Evolutionary conservation across 2,113 vertebrate species (phyloP).

Genomic region (Climacteris rufus): DNA sequence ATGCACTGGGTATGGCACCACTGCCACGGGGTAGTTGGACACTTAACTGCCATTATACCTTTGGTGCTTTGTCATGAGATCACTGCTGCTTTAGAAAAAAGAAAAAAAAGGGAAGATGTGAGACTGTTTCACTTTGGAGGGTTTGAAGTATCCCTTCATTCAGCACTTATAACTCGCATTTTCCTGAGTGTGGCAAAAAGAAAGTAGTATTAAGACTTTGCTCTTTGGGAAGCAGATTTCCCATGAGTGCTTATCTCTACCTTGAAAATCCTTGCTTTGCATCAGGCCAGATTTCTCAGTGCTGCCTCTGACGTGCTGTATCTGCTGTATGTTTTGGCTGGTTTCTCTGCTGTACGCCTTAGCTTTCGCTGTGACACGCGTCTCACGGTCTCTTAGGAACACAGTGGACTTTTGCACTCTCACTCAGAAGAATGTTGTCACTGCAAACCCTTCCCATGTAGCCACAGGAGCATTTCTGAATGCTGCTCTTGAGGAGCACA

Average conservation of each 20-base stretch:
- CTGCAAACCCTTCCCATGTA: neutral
- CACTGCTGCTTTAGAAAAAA: neutral
- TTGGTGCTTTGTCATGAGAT: neutral
- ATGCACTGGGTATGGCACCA: rapidly evolving
- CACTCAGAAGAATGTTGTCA: neutral
- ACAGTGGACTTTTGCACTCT: neutral
- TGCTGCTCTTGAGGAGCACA: neutral
- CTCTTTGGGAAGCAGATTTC: neutral
- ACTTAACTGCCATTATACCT: neutral
- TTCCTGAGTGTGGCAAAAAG: neutral
- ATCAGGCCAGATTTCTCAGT: neutral
- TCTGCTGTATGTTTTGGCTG: neutral
- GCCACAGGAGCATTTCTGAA: neutral
- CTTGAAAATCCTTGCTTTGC: neutral
- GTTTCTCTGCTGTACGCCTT: neutral
- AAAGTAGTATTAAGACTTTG: rapidly evolving
- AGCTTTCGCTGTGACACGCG: neutral
- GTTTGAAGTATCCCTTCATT: neutral
- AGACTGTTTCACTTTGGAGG: rapidly evolving
- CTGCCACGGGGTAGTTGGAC: neutral
- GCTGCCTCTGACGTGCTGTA: neutral
- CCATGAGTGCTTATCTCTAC: neutral
- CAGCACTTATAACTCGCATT: neutral
- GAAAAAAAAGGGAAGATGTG: neutral
- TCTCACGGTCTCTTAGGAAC: neutral